These are phyloP conservation scores for Selenia dentaria DNA, from an alignment of 2,888 invertebrate species.

Conservation along the genomic window DNA sequence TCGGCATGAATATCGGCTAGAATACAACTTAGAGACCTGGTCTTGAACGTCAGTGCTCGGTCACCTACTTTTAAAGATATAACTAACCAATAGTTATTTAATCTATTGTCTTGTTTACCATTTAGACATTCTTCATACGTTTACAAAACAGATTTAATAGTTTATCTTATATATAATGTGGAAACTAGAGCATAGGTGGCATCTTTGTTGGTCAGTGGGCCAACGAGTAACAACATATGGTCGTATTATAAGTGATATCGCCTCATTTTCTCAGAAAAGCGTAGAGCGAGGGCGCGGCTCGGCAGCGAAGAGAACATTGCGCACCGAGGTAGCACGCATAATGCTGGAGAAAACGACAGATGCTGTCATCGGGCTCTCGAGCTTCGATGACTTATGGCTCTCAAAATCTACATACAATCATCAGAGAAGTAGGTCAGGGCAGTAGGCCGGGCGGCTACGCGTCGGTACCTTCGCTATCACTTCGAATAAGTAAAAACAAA, in stretches of 20 bases:
- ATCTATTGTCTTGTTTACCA: no score
- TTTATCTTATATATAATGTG: no score
- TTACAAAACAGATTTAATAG: no score
- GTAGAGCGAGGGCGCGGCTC: conserved; percentile 47
- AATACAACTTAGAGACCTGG: conserved; percentile 18
- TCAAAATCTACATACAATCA: conserved; percentile 83
- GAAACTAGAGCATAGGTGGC: conserved; percentile 46
- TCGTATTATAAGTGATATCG: conserved; percentile 66
- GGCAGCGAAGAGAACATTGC: conserved; percentile 33
- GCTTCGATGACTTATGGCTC: conserved; percentile 71
- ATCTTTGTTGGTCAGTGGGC: conserved; percentile 70
- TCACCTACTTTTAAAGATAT: conserved; percentile 7
- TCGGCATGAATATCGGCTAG: conserved; percentile 17
- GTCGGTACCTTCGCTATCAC: conserved; percentile 20
- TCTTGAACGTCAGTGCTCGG: conserved; percentile 12
- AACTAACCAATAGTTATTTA: not conserved
- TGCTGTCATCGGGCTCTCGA: conserved; percentile 72
- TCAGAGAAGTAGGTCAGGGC: conserved; percentile 76
- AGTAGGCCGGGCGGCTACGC: conserved; percentile 67
- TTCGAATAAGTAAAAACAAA: conserved; percentile 24
- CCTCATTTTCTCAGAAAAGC: conserved; percentile 69
- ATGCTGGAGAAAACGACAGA: conserved; percentile 75
- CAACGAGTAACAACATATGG: conserved; percentile 58
- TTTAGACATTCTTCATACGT: no score
- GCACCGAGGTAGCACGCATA: conserved; percentile 46